phyloP scores from a whole-genome alignment of 2,113 vertebrate species.

The Prolemur simus region DNA sequence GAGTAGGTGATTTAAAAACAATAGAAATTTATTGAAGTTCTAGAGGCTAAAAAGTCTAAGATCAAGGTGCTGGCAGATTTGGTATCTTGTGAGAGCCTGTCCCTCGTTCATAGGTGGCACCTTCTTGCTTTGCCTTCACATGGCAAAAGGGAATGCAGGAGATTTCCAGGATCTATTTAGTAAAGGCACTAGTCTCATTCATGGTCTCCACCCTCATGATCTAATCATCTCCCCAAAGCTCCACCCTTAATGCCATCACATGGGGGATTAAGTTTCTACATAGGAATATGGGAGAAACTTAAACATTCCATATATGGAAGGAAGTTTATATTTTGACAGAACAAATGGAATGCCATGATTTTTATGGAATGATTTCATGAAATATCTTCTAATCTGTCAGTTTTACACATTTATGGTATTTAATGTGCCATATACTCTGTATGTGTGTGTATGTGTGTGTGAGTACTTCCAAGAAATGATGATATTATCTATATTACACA shows the following conservation, averaged over 20 bases:
- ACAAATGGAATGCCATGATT: not conserved
- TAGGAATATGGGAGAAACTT: not conserved
- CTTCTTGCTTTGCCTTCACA: not conserved
- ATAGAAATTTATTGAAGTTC: not conserved
- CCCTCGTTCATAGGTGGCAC: not conserved
- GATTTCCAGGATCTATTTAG: not conserved
- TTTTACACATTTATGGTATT: not conserved
- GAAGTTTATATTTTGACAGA: not conserved
- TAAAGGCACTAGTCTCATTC: not conserved
- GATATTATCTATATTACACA: not conserved
- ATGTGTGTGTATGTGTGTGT: not conserved
- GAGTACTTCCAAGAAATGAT: not conserved
- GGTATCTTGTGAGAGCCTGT: not conserved
- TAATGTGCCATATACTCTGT: not conserved
- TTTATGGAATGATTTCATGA: not conserved
- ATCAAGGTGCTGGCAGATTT: not conserved
- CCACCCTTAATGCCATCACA: not conserved
- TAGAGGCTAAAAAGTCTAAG: not conserved
- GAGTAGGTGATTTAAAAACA: not conserved
- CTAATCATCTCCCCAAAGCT: not conserved
- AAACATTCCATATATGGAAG: not conserved
- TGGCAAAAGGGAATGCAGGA: rapidly evolving
- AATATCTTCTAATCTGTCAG: not conserved
- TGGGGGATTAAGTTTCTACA: not conserved
- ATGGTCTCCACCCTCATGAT: not conserved